Evolutionary conservation across 2,113 vertebrate genomes (phyloP).

Genomic region (Perca fluviatilis): DNA sequence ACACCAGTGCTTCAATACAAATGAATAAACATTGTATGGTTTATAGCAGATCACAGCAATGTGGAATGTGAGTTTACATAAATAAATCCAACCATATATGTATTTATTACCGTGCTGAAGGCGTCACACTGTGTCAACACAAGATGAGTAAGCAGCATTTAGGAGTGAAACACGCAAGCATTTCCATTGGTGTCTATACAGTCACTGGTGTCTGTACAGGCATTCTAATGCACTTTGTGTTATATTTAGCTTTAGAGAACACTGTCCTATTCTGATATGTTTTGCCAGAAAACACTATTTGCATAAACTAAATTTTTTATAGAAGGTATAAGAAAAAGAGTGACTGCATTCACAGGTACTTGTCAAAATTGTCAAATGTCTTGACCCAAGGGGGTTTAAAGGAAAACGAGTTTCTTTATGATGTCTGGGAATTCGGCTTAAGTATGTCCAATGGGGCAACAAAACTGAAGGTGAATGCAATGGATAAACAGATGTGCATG

Average conservation of each 20-base stretch:
- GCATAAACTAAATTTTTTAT: background rate
- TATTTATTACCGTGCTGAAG: background rate
- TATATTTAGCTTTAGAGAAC: background rate
- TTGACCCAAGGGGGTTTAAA: background rate
- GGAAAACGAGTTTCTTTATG: background rate
- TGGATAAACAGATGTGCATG: background rate
- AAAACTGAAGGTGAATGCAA: background rate
- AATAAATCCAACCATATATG: background rate
- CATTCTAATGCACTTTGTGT: background rate
- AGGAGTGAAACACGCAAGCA: background rate
- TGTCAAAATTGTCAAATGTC: background rate
- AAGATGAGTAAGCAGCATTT: background rate
- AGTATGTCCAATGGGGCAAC: background rate
- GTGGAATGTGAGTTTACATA: background rate
- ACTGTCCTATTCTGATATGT: background rate
- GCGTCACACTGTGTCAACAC: background rate
- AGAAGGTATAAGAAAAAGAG: background rate
- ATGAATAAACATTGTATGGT: background rate
- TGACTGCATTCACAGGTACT: background rate
- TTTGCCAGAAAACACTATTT: background rate
- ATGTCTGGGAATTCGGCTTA: background rate
- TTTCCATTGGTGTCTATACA: background rate
- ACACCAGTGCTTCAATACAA: background rate
- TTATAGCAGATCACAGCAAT: background rate
- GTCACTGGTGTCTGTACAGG: background rate